Evolutionary conservation across 2,888 invertebrate genomes (phyloP).

Genomic region (Pollenia amentaria): DNA sequence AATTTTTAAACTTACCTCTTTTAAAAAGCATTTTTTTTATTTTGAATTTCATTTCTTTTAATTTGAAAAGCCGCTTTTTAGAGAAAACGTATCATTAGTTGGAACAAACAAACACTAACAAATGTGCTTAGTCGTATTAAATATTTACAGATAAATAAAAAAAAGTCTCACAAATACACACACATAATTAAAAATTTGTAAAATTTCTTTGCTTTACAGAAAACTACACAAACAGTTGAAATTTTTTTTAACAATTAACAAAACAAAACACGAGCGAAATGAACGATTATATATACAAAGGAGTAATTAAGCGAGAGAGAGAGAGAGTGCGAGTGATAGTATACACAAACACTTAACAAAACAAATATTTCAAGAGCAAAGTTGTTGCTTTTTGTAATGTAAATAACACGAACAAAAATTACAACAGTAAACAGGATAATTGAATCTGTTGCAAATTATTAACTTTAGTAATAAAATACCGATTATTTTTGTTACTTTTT

Average conservation of each 20-base stretch:
- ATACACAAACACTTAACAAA: too few species aligned
- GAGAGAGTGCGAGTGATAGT: too few species aligned
- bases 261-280: background rate
- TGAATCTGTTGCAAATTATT: too few species aligned
- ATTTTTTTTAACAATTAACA: background rate
- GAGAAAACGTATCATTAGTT: background rate
- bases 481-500: background rate
- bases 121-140: background rate
- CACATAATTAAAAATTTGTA: background rate
- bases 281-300: background rate
- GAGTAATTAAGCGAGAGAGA: background rate
- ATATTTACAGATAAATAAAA: background rate
- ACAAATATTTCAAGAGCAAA: too few species aligned
- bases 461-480: too few species aligned
- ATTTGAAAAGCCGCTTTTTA: slow-evolving; percentile 5
- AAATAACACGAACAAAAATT: background rate
- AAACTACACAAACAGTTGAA: background rate
- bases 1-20: slow-evolving; percentile 57
- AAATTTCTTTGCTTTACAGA: background rate
- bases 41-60: slow-evolving; percentile 22
- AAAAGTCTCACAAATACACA: background rate
- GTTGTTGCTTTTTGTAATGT: too few species aligned
- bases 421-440: too few species aligned
- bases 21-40: slow-evolving; percentile 50
- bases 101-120: background rate